A percentile compares a stretch with the other conserved stretches of the same genome.
Conservation (phyloP, 1,140 invertebrate species). For the Drosophila paulistorum region DNA sequence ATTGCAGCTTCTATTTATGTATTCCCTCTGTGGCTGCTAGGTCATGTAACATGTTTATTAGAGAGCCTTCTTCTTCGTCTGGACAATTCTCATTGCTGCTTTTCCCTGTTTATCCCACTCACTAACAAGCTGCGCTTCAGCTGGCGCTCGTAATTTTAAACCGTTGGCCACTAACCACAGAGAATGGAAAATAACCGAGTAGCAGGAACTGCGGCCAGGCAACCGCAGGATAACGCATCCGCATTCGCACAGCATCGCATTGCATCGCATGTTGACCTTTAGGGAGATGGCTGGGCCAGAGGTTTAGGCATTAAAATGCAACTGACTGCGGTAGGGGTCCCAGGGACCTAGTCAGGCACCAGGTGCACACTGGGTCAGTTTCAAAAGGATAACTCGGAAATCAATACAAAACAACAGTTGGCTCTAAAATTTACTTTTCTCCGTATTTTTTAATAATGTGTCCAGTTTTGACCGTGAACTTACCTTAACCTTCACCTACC, state of each 20-base stretch:
- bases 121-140: constrained; percentile 37
- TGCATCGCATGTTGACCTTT: constrained; percentile 59
- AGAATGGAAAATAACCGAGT: constrained; percentile 7
- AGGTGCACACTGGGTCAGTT: not conserved
- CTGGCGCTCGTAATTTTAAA: constrained; percentile 57
- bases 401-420: not conserved
- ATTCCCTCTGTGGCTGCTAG: constrained; percentile 1
- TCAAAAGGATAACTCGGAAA: not conserved
- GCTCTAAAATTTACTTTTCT: not conserved
- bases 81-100: constrained; percentile 45
- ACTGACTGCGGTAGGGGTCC: not conserved
- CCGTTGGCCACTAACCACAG: constrained; percentile 58
- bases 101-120: constrained; percentile 26
- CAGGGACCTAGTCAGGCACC: not conserved
- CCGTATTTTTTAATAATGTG: not conserved
- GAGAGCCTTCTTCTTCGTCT: constrained; percentile 27
- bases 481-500: too few relatives aligned
- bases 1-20: not conserved
- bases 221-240: constrained; percentile 50
- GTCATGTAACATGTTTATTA: constrained; percentile 53
- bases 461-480: too few relatives aligned
- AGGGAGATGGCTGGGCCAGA: constrained; percentile 7
- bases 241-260: constrained; percentile 6
- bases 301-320: constrained; percentile 61
- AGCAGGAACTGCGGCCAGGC: constrained; percentile 15